phyloP scores from a whole-genome alignment of 2,797 vertebrate genomes.

The Gymnoscopelus braueri region DNA sequence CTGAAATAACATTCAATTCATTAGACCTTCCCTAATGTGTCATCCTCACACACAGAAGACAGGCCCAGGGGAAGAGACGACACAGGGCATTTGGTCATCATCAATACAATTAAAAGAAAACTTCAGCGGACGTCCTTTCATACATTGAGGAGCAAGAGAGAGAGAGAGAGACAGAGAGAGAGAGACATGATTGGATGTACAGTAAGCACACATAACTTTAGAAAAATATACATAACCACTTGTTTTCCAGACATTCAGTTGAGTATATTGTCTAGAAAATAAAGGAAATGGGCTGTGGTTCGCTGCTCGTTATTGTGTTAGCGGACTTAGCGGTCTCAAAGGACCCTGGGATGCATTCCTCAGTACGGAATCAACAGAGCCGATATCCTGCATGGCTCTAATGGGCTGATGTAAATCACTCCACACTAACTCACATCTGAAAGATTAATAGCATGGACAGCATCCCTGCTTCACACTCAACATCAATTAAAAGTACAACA shows the following conservation, averaged over 20 bases:
- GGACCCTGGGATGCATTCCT: not conserved
- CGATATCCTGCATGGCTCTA: not conserved
- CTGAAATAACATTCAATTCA: constrained; percentile 33
- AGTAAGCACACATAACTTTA: not conserved
- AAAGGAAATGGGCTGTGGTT: not conserved
- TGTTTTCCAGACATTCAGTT: constrained; percentile 4
- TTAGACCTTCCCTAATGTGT: constrained; percentile 39
- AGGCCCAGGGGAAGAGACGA: constrained; percentile 1
- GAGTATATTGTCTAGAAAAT: not conserved
- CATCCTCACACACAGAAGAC: not conserved
- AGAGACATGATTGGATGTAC: constrained; percentile 1
- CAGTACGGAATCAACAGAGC: constrained; percentile 6
- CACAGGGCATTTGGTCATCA: constrained; percentile 28
- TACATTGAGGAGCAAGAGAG: not conserved
- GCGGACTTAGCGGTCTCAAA: constrained; percentile 2
- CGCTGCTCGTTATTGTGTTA: not conserved
- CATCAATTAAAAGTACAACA: no score
- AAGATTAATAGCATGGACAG: no score
- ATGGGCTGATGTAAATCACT: no score
- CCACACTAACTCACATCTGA: no score
- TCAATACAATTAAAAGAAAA: constrained; percentile 29
- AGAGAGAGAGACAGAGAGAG: no score
- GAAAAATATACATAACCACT: not conserved
- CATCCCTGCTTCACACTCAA: no score
- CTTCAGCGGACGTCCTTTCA: not conserved